phyloP scores from a whole-genome alignment of 2,888 invertebrate genomes.

The Magallana nippona region DNA sequence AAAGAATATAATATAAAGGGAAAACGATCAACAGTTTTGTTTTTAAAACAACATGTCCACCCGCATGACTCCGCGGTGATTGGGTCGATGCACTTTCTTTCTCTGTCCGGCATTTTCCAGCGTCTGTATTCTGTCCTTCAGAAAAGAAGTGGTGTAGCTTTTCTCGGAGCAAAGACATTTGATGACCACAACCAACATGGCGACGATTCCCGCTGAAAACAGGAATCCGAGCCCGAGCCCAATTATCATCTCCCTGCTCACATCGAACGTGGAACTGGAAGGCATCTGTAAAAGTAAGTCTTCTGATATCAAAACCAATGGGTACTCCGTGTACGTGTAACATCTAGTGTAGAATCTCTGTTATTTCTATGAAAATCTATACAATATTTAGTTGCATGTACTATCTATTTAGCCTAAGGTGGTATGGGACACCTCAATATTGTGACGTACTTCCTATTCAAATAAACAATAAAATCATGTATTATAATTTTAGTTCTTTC shows the following conservation, averaged over 20 bases:
- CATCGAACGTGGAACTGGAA: neutral
- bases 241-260: neutral
- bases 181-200: neutral
- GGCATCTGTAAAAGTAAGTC: neutral
- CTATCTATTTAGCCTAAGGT: too few relatives aligned
- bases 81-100: neutral
- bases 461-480: too few relatives aligned
- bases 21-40: too few relatives aligned
- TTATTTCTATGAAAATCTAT: too few relatives aligned
- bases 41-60: constrained; percentile 14
- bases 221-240: constrained; percentile 6
- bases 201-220: constrained; percentile 11
- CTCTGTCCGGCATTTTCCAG: neutral
- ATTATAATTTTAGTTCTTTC: too few relatives aligned
- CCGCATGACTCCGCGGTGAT: neutral
- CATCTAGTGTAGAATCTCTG: too few relatives aligned
- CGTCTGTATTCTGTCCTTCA: neutral
- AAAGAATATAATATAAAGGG: too few relatives aligned
- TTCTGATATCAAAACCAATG: too few relatives aligned
- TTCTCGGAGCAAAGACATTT: neutral
- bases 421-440: too few relatives aligned
- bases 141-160: neutral
- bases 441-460: too few relatives aligned
- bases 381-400: too few relatives aligned
- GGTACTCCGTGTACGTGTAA: too few relatives aligned